phyloP scores from a whole-genome alignment of 1,140 invertebrate species.

The Lepidurus packardi region DNA sequence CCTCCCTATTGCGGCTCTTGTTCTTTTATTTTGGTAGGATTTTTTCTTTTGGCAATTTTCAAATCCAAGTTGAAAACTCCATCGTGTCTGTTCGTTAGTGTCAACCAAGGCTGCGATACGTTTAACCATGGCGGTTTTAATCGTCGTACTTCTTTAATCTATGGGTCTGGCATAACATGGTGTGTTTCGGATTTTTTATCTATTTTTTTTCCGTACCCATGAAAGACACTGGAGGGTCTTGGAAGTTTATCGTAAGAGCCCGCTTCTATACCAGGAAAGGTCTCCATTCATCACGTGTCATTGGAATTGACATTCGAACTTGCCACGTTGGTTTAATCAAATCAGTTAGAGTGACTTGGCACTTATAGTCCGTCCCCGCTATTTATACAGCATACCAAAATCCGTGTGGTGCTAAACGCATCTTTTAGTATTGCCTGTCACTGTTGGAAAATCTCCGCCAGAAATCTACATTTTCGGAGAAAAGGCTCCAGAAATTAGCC shows the following conservation, averaged over 20 bases:
- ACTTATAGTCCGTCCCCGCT: neutral
- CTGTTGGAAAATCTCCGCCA: neutral
- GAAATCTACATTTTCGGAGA: neutral
- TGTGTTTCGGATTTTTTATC: neutral
- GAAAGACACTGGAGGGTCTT: neutral
- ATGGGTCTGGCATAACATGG: neutral
- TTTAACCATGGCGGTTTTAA: too few relatives aligned
- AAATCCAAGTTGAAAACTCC: neutral
- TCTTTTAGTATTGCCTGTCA: neutral
- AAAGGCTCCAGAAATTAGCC: neutral
- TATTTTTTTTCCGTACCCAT: neutral
- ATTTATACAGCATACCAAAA: neutral
- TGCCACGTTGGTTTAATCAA: conserved; percentile 15
- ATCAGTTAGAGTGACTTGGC: conserved; percentile 21
- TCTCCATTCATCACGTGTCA: conserved; percentile 21
- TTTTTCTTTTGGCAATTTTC: neutral
- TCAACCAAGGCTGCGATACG: neutral
- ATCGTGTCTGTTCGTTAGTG: neutral
- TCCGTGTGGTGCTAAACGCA: neutral
- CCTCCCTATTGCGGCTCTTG: neutral
- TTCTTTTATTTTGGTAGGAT: neutral
- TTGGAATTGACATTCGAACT: conserved; percentile 22
- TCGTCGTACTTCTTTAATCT: neutral
- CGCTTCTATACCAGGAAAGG: conserved; percentile 5
- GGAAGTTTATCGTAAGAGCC: neutral